A percentile compares a stretch with the other conserved stretches of the same genome.
Evolutionary conservation across 2,113 vertebrate genomes (phyloP).

Genomic region (Cairina moschata): DNA sequence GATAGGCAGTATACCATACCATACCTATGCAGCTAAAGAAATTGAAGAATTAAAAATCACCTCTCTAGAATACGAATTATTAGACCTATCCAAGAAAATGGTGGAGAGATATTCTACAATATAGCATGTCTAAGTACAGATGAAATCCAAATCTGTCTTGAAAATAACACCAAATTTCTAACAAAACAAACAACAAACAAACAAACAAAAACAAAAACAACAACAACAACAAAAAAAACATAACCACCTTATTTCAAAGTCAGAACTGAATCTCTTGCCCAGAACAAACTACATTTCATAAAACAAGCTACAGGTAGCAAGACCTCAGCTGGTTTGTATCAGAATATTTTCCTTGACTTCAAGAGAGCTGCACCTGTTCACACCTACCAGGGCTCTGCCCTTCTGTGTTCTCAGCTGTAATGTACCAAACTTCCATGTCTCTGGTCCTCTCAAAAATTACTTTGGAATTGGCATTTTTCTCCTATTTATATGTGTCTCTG

Average conservation of each 20-base stretch:
- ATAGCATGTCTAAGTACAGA: slow-evolving; percentile 32
- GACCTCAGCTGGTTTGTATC: not conserved
- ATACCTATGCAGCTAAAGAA: slow-evolving; percentile 37
- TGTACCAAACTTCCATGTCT: not conserved
- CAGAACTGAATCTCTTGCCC: not conserved
- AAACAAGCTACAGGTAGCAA: not conserved
- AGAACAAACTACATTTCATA: not conserved
- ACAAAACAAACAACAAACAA: not conserved
- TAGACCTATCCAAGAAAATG: not conserved
- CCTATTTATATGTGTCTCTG: not conserved
- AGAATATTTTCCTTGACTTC: slow-evolving; percentile 7
- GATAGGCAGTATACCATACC: not conserved
- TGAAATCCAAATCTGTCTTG: slow-evolving; percentile 51
- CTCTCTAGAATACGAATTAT: not conserved
- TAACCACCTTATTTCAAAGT: slow-evolving; percentile 25
- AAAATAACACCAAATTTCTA: slow-evolving; percentile 58
- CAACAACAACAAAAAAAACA: not conserved
- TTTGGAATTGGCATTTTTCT: not conserved
- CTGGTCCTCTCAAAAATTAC: not conserved
- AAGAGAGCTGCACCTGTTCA: not conserved
- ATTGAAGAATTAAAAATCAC: not conserved
- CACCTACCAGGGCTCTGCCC: not conserved
- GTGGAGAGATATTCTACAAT: not conserved
- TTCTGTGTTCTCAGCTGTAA: not conserved
- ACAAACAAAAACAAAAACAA: too few species aligned